Percentiles rank a stretch among this genome's conserved stretches.
These are phyloP conservation scores for Dasyornis broadbenti DNA, from an alignment of 2,113 vertebrate species.

Conservation along the genomic window DNA sequence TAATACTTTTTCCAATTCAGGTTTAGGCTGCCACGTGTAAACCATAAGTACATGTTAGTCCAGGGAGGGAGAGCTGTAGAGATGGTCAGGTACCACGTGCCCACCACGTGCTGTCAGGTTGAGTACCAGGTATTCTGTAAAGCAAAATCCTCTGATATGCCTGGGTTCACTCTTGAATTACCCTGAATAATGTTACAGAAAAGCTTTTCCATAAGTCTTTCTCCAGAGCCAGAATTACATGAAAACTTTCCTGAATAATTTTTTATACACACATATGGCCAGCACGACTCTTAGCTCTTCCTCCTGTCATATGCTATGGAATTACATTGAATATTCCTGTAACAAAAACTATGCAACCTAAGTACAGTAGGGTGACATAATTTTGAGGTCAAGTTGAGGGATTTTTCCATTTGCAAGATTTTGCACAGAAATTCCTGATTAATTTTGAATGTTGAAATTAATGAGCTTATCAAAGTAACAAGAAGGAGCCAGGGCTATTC, in stretches of 20 bases:
- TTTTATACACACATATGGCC: not conserved
- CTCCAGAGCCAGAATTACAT: not conserved
- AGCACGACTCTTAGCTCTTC: not conserved
- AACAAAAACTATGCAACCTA: not conserved
- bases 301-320: not conserved
- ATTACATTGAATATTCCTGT: not conserved
- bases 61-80: not conserved
- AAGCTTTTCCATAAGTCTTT: not conserved
- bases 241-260: not conserved
- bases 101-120: not conserved
- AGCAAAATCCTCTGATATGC: not conserved
- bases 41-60: rapidly evolving
- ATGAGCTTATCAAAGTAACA: not conserved
- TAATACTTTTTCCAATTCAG: not conserved
- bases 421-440: not conserved
- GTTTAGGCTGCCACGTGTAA: not conserved
- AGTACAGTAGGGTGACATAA: not conserved
- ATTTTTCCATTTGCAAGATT: not conserved
- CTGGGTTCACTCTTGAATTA: not conserved
- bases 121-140: not conserved
- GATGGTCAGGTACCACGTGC: not conserved
- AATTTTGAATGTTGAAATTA: not conserved
- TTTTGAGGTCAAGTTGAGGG: not conserved
- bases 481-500: not conserved
- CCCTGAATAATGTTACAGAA: not conserved